Percentiles rank a stretch among this genome's conserved stretches.
These are phyloP conservation scores for Notospermus geniculatus DNA, from an alignment of 1,140 invertebrate species.

Conservation along the genomic window DNA sequence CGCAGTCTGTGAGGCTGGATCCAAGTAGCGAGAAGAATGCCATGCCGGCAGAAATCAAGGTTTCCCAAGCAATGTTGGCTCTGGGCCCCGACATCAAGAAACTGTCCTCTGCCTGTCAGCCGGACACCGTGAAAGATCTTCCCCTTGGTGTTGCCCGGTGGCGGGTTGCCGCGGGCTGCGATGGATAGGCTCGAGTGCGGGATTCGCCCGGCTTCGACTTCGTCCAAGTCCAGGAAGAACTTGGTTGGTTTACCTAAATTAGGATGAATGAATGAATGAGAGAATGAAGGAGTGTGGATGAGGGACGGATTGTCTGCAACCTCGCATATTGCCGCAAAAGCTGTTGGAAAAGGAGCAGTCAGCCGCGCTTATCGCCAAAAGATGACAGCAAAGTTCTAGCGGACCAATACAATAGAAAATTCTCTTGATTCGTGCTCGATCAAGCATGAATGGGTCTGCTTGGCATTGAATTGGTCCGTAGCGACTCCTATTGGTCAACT, in stretches of 20 bases:
- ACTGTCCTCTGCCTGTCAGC: slow-evolving; percentile 36
- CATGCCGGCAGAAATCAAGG: slow-evolving; percentile 44
- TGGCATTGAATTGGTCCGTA: no score
- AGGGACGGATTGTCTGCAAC: no score
- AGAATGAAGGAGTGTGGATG: no score
- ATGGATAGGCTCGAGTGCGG: slow-evolving; percentile 31
- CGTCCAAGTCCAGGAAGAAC: slow-evolving; percentile 32
- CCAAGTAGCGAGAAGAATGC: slow-evolving; percentile 39
- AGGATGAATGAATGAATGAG: background rate
- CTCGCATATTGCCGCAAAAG: no score
- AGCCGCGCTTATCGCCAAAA: no score
- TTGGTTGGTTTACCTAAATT: slow-evolving; percentile 29
- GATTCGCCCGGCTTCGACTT: slow-evolving; percentile 26
- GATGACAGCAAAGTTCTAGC: no score
- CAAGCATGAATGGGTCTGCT: no score
- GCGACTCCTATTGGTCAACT: no score
- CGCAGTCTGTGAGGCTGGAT: slow-evolving; percentile 33
- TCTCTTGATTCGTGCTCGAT: no score
- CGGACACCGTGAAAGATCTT: slow-evolving; percentile 39
- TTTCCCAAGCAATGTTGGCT: slow-evolving; percentile 42
- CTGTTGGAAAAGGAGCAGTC: no score
- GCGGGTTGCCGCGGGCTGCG: slow-evolving; percentile 28
- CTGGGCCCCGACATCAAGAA: slow-evolving; percentile 39
- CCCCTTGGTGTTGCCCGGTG: slow-evolving; percentile 25
- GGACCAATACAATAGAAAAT: no score